A percentile compares a stretch with the other conserved stretches of the same genome.
Conservation (phyloP, 2,888 invertebrate genomes). For the Drosophila kanekoi region DNA sequence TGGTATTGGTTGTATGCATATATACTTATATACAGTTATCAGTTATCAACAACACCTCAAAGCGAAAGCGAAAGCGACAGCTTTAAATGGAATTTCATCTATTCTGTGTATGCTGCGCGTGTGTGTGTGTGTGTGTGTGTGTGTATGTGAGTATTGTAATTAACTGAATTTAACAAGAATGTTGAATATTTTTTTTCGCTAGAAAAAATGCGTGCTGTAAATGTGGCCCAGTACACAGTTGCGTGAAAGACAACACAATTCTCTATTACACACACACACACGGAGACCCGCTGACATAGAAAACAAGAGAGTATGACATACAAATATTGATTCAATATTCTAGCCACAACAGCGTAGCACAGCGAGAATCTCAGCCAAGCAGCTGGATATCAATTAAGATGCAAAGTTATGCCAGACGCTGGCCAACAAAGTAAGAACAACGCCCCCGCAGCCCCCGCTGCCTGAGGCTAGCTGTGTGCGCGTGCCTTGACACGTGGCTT, state of each 20-base stretch:
- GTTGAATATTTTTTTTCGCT: too few relatives aligned
- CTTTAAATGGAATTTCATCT: slow-evolving; percentile 10
- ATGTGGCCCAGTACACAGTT: too few relatives aligned
- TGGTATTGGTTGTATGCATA: too few relatives aligned
- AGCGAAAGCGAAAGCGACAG: slow-evolving; percentile 30
- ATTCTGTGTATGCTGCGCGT: background rate
- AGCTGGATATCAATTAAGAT: slow-evolving; percentile 61
- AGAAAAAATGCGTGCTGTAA: too few relatives aligned
- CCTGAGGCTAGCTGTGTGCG: slow-evolving; percentile 5
- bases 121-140: slow-evolving; percentile 7
- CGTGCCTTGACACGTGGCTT: slow-evolving; percentile 32
- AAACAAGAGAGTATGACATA: background rate
- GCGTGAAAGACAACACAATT: background rate
- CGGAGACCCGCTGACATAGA: background rate
- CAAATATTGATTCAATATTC: slow-evolving; percentile 28
- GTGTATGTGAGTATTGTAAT: slow-evolving; percentile 13
- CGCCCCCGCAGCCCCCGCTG: background rate
- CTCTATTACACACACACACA: background rate
- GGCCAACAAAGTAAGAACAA: slow-evolving; percentile 13
- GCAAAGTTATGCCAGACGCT: slow-evolving; percentile 44
- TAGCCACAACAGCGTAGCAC: background rate
- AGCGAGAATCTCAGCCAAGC: slow-evolving; percentile 23
- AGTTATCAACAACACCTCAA: slow-evolving; percentile 9
- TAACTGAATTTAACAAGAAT: background rate
- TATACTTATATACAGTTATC: too few relatives aligned